phyloP scores from a whole-genome alignment of 2,113 vertebrate species.

The cattle (Bos taurus) region DNA sequence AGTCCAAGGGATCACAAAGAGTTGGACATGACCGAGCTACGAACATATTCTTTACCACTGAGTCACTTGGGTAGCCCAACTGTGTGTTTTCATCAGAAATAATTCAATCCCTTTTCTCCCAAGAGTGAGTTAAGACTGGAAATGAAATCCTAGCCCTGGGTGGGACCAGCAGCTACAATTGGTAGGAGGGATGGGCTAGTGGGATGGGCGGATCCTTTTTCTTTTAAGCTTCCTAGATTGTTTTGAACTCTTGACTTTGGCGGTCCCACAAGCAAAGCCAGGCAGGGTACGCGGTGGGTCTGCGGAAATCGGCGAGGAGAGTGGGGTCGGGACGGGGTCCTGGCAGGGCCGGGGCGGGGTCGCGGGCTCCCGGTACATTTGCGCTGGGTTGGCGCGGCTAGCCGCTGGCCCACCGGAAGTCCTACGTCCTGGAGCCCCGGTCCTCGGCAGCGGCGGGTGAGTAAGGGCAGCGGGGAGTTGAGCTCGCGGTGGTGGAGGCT shows the following conservation, averaged over 20 bases:
- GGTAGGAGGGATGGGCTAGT: not conserved
- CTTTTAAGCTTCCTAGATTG: fast-evolving
- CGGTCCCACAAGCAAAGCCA: not conserved
- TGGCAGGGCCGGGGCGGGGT: not conserved
- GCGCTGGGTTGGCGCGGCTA: not conserved
- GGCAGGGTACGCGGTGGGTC: fast-evolving
- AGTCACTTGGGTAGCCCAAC: not conserved
- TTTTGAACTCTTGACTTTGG: not conserved
- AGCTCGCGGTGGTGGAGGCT: not conserved
- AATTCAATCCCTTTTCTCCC: not conserved
- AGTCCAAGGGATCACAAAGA: not conserved
- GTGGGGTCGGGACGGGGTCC: not conserved
- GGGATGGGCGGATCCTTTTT: not conserved
- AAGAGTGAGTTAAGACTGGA: not conserved
- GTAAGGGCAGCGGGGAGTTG: not conserved
- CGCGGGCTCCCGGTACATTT: fast-evolving
- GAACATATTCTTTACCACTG: not conserved
- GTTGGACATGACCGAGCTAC: not conserved
- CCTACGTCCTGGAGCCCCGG: fast-evolving
- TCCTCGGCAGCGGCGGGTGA: not conserved
- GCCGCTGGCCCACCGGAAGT: not conserved
- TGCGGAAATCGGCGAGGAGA: not conserved
- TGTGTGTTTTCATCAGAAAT: not conserved
- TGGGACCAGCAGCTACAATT: not conserved
- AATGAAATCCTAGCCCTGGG: not conserved